These are phyloP conservation scores for Rallus limicola DNA, from an alignment of 2,113 vertebrate species.

Conservation along the genomic window DNA sequence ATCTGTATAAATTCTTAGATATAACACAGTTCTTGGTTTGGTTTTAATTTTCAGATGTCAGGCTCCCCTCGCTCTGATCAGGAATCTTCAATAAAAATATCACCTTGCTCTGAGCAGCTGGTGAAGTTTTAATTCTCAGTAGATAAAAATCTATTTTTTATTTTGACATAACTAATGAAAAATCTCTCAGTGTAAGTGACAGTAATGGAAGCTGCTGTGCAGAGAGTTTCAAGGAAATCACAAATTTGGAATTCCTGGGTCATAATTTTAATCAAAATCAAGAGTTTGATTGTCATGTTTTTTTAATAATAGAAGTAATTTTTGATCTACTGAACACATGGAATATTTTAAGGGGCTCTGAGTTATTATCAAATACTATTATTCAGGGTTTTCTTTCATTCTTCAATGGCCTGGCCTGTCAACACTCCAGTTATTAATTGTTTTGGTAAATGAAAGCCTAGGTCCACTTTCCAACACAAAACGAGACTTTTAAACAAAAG, in stretches of 20 bases:
- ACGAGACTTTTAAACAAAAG: background rate
- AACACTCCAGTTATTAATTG: background rate
- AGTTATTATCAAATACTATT: background rate
- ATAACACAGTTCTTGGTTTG: background rate
- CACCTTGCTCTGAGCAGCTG: background rate
- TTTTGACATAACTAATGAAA: conserved; percentile 51
- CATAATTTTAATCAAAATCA: conserved; percentile 21
- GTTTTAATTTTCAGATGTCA: background rate
- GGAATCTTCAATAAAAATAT: background rate
- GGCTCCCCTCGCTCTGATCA: background rate
- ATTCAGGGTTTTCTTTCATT: no score
- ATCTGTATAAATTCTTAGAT: background rate
- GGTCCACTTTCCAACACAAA: background rate
- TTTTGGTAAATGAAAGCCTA: background rate
- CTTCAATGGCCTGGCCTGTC: background rate
- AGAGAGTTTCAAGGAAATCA: conserved; percentile 36
- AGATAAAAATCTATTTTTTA: conserved; percentile 36
- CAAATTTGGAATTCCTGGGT: background rate
- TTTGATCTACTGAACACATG: background rate
- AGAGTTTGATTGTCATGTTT: background rate
- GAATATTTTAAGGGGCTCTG: background rate
- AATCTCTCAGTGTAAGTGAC: background rate
- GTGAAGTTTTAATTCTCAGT: background rate
- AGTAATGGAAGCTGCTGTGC: conserved; percentile 27
- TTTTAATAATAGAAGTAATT: conserved; percentile 12